Conservation (phyloP, 2,797 vertebrate genomes). For the Staurois parvus region DNA sequence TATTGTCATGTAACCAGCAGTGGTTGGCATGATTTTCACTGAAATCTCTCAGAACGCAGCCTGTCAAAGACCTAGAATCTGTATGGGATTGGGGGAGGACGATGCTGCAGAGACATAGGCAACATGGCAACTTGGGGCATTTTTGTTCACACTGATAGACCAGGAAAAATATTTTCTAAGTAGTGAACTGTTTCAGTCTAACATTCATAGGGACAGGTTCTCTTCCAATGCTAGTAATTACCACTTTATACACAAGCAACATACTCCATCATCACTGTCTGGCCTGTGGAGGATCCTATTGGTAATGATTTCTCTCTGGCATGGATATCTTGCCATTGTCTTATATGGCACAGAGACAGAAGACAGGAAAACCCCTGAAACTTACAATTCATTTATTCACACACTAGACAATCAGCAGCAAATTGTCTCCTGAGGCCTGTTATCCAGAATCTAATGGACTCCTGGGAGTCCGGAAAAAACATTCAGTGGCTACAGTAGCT, state of each 20-base stretch:
- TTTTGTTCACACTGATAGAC: no score
- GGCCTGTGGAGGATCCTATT: background rate
- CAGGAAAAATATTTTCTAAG: no score
- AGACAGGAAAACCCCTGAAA: constrained; percentile 62
- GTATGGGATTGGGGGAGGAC: no score
- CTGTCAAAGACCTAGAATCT: no score
- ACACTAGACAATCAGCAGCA: constrained; percentile 67
- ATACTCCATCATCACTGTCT: background rate
- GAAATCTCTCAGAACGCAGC: no score
- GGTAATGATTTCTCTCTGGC: background rate
- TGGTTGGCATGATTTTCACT: no score
- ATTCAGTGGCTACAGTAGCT: background rate
- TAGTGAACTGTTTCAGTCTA: no score
- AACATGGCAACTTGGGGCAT: no score
- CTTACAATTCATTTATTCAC: constrained; percentile 71
- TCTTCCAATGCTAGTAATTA: no score
- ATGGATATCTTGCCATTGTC: background rate
- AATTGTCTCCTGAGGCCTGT: constrained; percentile 70
- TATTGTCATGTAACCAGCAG: no score
- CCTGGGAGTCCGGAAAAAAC: constrained; percentile 54
- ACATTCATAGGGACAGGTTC: no score
- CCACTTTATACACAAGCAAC: background rate
- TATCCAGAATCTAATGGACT: constrained; percentile 66
- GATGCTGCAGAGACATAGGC: no score
- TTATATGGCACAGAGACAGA: constrained; percentile 58